phyloP scores from a whole-genome alignment of 2,888 invertebrate species.

The Amblyteles armatorius region DNA sequence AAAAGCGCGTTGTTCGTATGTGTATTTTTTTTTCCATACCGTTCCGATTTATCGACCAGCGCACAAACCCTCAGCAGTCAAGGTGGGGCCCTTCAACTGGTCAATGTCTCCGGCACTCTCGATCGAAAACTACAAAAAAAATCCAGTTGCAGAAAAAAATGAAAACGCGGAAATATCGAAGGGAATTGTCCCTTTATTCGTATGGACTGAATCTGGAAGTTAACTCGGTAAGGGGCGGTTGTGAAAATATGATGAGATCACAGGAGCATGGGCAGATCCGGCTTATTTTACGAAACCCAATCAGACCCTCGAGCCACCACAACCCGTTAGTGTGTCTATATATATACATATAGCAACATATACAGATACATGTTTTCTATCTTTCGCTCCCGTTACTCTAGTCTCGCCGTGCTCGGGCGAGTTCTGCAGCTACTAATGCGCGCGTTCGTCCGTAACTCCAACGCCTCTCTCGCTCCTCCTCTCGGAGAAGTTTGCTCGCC shows the following conservation, averaged over 20 bases:
- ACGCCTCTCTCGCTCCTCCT: constrained; percentile 17
- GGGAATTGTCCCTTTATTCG: no score
- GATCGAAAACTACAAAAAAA: constrained; percentile 28
- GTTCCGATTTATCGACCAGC: constrained; percentile 40
- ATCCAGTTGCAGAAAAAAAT: background rate
- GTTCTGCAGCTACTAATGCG: constrained; percentile 11
- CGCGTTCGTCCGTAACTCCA: constrained; percentile 46
- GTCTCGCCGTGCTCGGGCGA: constrained; percentile 4
- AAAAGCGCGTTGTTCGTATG: constrained; percentile 13
- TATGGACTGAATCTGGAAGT: no score
- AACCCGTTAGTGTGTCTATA: background rate
- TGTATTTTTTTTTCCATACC: constrained; percentile 15
- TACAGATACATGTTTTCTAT: background rate
- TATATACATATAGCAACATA: background rate
- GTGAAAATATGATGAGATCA: no score
- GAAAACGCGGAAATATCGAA: no score
- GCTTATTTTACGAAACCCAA: no score
- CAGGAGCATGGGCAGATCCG: no score
- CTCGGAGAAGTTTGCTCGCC: constrained; percentile 43
- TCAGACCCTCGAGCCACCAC: no score
- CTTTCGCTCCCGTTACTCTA: constrained; percentile 51
- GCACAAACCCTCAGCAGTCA: constrained; percentile 18
- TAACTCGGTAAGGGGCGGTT: no score
- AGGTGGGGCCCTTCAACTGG: constrained; percentile 28
- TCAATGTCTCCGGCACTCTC: constrained; percentile 1